Evolutionary conservation across 2,113 vertebrate species (phyloP).

Genomic region (Suricata suricatta): DNA sequence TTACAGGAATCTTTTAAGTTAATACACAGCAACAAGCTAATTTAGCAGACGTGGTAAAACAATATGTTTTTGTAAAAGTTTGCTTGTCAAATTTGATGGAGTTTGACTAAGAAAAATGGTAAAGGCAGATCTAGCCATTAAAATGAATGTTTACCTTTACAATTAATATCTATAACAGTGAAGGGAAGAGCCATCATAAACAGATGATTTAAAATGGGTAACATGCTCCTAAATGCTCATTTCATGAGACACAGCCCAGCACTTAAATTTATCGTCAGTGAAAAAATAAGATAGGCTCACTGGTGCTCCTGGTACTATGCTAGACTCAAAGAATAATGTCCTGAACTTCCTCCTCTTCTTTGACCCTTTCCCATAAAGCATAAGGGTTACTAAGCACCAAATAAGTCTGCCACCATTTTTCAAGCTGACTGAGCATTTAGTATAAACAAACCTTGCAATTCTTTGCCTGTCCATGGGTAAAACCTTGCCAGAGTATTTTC

Average conservation of each 20-base stretch:
- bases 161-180: background rate
- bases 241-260: conserved; percentile 13
- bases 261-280: conserved; percentile 67
- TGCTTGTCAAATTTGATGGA: conserved; percentile 58
- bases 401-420: conserved; percentile 52
- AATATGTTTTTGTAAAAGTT: conserved; percentile 61
- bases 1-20: conserved; percentile 60
- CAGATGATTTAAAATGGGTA: conserved; percentile 54
- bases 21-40: conserved; percentile 56
- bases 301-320: conserved; percentile 72
- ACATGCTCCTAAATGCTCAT: background rate
- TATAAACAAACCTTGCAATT: conserved; percentile 65
- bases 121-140: conserved; percentile 17
- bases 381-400: conserved; percentile 27
- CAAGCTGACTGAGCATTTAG: conserved; percentile 37
- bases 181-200: conserved; percentile 45
- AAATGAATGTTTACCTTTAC: conserved; percentile 56
- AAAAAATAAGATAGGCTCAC: conserved; percentile 56
- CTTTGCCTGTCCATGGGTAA: conserved; percentile 13
- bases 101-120: conserved; percentile 56
- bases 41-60: conserved; percentile 55
- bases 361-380: conserved; percentile 79
- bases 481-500: conserved; percentile 25
- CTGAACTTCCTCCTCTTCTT: conserved; percentile 56
- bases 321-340: conserved; percentile 65